These are phyloP conservation scores for Trachelipus rathkii DNA, from an alignment of 1,140 invertebrate genomes.

Conservation along the genomic window DNA sequence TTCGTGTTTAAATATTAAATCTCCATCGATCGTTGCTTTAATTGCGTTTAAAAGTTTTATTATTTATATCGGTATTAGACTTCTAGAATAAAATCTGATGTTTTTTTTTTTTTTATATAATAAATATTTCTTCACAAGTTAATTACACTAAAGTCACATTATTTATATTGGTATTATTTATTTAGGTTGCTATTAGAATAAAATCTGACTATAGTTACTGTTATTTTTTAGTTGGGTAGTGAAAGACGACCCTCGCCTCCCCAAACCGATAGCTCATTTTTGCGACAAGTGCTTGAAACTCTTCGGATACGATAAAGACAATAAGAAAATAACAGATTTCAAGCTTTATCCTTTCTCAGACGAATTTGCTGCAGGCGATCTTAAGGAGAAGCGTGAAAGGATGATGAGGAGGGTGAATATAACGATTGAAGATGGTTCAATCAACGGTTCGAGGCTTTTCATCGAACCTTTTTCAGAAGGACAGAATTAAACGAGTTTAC, in stretches of 20 bases:
- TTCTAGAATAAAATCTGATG: neutral
- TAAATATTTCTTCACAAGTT: neutral
- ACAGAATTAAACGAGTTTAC: neutral
- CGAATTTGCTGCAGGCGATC: conserved; percentile 8
- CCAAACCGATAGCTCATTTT: conserved; percentile 27
- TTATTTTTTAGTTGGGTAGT: conserved; percentile 34
- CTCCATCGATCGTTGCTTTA: too few species aligned
- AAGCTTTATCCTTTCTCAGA: conserved; percentile 37
- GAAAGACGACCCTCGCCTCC: conserved; percentile 25
- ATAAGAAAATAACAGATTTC: conserved; percentile 26
- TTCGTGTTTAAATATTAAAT: too few species aligned
- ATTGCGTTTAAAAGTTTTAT: too few species aligned
- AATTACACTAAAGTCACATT: neutral
- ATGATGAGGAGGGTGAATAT: neutral
- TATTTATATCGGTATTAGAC: neutral
- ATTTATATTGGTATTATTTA: too few species aligned
- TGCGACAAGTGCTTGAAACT: conserved; percentile 37
- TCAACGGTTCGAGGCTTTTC: neutral
- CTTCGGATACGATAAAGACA: conserved; percentile 29
- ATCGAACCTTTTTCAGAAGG: neutral
- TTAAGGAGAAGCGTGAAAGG: neutral
- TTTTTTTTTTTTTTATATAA: conserved; percentile 6
- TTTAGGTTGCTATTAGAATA: too few species aligned
- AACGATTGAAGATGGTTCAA: neutral
- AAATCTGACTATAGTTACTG: too few species aligned